These are phyloP conservation scores for Saxidomus purpurata DNA, from an alignment of 1,140 invertebrate species.

Conservation along the genomic window DNA sequence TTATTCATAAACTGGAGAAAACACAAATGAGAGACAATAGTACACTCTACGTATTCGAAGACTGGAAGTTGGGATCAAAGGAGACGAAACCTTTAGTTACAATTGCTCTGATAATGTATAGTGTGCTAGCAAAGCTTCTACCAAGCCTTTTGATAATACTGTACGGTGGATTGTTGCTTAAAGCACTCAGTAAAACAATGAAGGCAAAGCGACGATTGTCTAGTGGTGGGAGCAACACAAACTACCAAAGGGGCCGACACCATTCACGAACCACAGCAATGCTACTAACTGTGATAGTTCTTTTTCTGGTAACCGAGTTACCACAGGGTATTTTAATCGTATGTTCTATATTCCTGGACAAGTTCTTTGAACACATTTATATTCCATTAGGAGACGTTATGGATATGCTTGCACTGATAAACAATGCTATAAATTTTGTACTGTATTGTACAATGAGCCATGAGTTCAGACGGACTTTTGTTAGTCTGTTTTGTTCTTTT, in stretches of 20 bases:
- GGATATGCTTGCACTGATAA: conserved; percentile 96
- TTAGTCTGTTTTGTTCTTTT: conserved; percentile 88
- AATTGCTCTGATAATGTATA: conserved; percentile 82
- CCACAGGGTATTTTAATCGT: conserved; percentile 89
- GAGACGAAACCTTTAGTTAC: conserved; percentile 71
- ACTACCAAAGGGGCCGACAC: conserved; percentile 82
- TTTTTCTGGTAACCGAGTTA: conserved; percentile 95
- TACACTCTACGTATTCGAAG: conserved; percentile 69
- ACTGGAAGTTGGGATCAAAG: conserved; percentile 69
- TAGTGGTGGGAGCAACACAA: conserved; percentile 46
- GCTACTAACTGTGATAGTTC: conserved; percentile 93
- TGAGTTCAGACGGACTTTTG: conserved; percentile 95
- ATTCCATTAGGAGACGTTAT: conserved; percentile 93
- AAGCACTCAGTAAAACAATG: conserved; percentile 81
- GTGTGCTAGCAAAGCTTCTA: conserved; percentile 83
- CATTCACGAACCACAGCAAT: conserved; percentile 96
- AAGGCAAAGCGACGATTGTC: conserved; percentile 75
- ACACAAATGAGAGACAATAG: conserved; percentile 30
- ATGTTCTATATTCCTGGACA: conserved; percentile 76
- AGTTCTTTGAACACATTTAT: conserved; percentile 83
- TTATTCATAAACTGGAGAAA: conserved; percentile 73
- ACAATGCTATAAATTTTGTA: conserved; percentile 96
- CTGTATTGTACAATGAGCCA: conserved; percentile 97
- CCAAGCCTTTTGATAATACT: conserved; percentile 87
- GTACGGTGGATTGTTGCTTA: conserved; percentile 86